phyloP scores from a whole-genome alignment of 2,797 vertebrate species.

The Bovichtus diacanthus region DNA sequence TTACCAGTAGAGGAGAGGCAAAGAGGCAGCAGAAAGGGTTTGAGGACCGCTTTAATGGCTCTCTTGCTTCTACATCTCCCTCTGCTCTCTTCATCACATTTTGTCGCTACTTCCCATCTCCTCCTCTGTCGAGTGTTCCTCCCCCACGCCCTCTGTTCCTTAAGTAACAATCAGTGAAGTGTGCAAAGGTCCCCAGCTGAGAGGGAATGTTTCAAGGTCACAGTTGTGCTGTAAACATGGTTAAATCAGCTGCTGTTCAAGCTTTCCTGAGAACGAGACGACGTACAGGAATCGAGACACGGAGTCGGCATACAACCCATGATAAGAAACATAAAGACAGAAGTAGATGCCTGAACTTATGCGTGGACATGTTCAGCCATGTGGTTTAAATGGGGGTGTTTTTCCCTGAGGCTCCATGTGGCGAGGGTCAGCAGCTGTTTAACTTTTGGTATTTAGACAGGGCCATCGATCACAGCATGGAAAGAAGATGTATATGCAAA shows the following conservation, averaged over 20 bases:
- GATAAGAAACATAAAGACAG: neutral
- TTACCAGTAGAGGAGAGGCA: slow-evolving; percentile 52
- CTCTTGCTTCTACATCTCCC: slow-evolving; percentile 23
- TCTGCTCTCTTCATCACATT: slow-evolving; percentile 41
- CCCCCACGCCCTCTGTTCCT: neutral
- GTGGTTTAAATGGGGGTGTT: neutral
- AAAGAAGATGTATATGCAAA: slow-evolving; percentile 30
- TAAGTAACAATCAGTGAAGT: slow-evolving; percentile 35
- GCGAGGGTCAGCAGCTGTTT: neutral
- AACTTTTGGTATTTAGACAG: slow-evolving; percentile 47
- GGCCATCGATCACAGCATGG: slow-evolving; percentile 39
- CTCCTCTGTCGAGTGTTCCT: neutral
- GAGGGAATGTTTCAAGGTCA: slow-evolving; percentile 60
- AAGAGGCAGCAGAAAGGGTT: slow-evolving; percentile 17
- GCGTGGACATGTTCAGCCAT: neutral
- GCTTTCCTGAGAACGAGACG: neutral
- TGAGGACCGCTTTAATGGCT: slow-evolving; percentile 35
- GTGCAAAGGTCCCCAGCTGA: neutral
- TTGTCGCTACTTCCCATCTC: slow-evolving; percentile 22
- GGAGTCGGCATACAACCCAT: too few relatives aligned
- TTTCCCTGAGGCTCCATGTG: neutral
- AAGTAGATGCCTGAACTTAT: slow-evolving; percentile 20
- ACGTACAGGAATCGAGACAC: neutral
- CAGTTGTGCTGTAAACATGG: slow-evolving; percentile 21
- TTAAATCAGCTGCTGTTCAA: neutral